phyloP scores from a whole-genome alignment of 2,797 vertebrate genomes.

The Chelidonichthys spinosus region DNA sequence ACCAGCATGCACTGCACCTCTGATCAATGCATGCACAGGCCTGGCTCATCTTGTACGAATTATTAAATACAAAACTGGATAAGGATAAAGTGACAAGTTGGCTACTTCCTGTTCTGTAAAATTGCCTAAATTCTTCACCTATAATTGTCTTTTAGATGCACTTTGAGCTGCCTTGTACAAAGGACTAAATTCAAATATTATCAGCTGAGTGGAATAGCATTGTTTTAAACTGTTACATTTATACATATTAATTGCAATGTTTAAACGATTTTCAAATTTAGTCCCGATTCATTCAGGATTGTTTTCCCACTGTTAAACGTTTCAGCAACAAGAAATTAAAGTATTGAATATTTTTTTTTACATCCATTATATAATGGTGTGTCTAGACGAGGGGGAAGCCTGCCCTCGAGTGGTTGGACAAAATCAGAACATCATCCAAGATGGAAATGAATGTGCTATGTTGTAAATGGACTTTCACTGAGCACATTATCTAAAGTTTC shows the following conservation, averaged over 20 bases:
- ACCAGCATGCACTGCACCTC: too few species aligned
- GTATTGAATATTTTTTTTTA: background rate
- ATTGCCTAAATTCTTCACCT: background rate
- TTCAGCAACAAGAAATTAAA: too few species aligned
- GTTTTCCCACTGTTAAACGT: too few species aligned
- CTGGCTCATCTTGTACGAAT: too few species aligned
- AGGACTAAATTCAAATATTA: background rate
- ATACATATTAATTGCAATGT: too few species aligned
- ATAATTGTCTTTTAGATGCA: background rate
- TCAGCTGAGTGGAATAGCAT: background rate
- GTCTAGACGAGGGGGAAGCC: slow-evolving; percentile 43
- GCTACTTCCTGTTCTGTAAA: background rate
- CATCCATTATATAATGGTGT: background rate
- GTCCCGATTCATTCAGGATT: too few species aligned
- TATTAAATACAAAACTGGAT: background rate
- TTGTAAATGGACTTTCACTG: background rate
- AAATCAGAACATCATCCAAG: background rate
- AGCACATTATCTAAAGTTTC: background rate
- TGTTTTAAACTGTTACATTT: too few species aligned
- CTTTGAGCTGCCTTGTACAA: background rate
- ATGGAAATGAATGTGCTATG: background rate
- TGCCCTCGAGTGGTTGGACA: slow-evolving; percentile 69
- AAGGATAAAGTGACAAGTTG: background rate
- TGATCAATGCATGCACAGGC: too few species aligned
- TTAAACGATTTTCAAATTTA: too few species aligned